Evolutionary conservation across 2,113 vertebrate species (phyloP).

Genomic region (Eubucco bourcierii): DNA sequence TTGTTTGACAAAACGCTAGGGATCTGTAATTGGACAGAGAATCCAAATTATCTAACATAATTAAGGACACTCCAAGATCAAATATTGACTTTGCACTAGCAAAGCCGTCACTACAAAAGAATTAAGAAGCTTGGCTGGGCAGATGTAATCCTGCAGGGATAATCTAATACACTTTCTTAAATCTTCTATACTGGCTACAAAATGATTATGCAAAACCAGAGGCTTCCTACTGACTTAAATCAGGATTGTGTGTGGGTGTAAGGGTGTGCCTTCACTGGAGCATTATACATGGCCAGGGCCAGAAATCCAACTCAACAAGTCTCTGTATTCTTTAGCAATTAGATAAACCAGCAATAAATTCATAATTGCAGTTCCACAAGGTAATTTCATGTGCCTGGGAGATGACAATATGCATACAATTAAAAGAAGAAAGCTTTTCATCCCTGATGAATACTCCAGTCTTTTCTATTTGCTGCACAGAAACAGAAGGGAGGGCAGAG

Average conservation of each 20-base stretch:
- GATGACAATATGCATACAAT: constrained; percentile 40
- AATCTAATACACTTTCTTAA: constrained; percentile 23
- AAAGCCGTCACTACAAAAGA: neutral
- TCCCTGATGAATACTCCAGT: neutral
- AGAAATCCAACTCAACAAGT: constrained; percentile 17
- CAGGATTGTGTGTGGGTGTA: constrained; percentile 39
- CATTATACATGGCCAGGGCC: neutral
- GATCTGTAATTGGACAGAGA: constrained; percentile 1
- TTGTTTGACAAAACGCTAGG: neutral
- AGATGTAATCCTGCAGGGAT: constrained; percentile 1
- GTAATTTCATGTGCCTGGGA: constrained; percentile 44
- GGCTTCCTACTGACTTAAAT: constrained; percentile 50
- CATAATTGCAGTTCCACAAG: constrained; percentile 50
- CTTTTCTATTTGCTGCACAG: neutral
- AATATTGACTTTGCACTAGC: neutral
- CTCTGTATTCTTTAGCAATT: constrained; percentile 54
- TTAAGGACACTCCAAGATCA: constrained; percentile 27
- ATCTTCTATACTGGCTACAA: neutral
- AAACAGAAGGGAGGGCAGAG: neutral
- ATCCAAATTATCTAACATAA: constrained; percentile 7
- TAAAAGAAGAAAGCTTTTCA: constrained; percentile 39
- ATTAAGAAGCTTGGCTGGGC: neutral
- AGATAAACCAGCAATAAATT: constrained; percentile 47
- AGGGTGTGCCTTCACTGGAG: constrained; percentile 35
- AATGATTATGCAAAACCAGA: constrained; percentile 48